These are phyloP conservation scores for Clarias platycephalus DNA, from an alignment of 2,797 vertebrate species.

Conservation along the genomic window DNA sequence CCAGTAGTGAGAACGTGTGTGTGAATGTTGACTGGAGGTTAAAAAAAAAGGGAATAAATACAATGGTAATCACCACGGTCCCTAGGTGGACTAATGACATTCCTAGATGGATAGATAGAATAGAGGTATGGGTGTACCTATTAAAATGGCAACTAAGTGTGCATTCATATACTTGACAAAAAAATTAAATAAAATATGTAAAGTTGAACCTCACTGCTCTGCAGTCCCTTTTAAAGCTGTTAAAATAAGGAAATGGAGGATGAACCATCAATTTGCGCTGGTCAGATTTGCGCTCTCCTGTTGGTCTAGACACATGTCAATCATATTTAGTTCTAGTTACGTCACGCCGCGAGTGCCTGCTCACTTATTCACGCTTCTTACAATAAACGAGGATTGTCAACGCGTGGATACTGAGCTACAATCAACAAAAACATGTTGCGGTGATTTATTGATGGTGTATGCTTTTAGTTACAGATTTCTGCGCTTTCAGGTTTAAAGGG, in stretches of 20 bases:
- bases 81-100: too few species aligned
- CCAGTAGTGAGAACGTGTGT: too few species aligned
- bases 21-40: too few species aligned
- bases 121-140: not conserved
- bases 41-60: too few species aligned
- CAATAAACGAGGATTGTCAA: not conserved
- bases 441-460: not conserved
- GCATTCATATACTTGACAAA: not conserved
- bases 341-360: not conserved
- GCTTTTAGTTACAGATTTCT: not conserved
- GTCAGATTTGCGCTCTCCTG: constrained; percentile 3
- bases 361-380: too few species aligned
- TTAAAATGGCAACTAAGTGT: not conserved
- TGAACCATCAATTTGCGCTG: constrained; percentile 13
- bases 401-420: too few species aligned
- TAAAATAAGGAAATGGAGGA: constrained; percentile 22
- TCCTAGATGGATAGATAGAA: too few species aligned
- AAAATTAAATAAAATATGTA: not conserved
- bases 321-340: constrained; percentile 21
- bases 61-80: too few species aligned
- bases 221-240: not conserved
- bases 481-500: not conserved
- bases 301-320: constrained; percentile 47
- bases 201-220: not conserved
- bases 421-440: not conserved